These are phyloP conservation scores for Crossocerus cetratus DNA, from an alignment of 2,888 invertebrate species.

Conservation along the genomic window DNA sequence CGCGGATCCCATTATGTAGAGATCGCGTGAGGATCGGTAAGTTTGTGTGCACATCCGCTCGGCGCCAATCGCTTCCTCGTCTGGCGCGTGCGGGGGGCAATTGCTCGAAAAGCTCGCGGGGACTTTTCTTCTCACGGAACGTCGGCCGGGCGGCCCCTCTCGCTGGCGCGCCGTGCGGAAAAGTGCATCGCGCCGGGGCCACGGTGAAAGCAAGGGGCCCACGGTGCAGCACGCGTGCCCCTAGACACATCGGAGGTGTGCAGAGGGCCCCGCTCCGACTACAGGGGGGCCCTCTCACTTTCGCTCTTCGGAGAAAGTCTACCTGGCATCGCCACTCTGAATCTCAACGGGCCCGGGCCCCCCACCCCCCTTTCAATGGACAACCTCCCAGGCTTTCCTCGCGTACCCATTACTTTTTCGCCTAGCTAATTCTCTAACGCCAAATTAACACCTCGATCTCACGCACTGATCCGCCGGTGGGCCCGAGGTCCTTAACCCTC, in stretches of 20 bases:
- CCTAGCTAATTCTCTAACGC: neutral
- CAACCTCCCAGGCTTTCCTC: neutral
- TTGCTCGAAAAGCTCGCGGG: constrained; percentile 5
- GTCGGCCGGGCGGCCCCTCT: constrained; percentile 33
- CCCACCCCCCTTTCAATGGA: constrained; percentile 10
- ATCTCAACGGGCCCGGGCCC: constrained; percentile 1
- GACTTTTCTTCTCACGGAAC: constrained; percentile 44
- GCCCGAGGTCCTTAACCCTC: neutral
- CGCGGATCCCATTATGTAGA: neutral
- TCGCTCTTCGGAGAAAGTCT: constrained; percentile 75
- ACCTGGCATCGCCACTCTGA: constrained; percentile 33
- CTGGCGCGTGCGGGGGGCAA: neutral
- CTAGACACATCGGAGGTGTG: constrained; percentile 34
- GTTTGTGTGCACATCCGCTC: neutral
- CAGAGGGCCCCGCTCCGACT: constrained; percentile 46
- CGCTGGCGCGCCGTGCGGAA: constrained; percentile 55
- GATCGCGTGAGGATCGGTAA: neutral
- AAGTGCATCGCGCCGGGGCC: constrained; percentile 59
- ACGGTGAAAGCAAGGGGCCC: constrained; percentile 67
- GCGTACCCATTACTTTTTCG: neutral
- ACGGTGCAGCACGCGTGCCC: constrained; percentile 20
- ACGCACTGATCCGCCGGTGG: neutral
- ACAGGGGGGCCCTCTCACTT: constrained; percentile 72
- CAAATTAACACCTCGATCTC: neutral
- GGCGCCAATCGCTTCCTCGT: constrained; percentile 3